A percentile compares a stretch with the other conserved stretches of the same genome.
Conservation (phyloP, 1,140 invertebrate species). For the Agrilus planipennis region DNA sequence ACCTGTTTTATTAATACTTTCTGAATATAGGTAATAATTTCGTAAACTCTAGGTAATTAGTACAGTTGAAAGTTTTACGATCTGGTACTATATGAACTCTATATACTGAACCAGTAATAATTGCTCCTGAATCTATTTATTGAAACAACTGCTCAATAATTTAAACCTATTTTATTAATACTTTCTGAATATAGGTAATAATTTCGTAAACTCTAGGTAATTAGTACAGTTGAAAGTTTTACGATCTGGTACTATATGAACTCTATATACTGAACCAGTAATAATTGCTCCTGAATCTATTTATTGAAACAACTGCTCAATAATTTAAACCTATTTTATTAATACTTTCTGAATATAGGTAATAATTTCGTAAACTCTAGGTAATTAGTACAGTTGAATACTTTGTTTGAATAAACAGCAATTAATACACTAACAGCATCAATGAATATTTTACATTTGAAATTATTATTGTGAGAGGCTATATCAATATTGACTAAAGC, state of each 20-base stretch:
- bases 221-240: no score
- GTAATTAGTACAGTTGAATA: neutral
- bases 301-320: neutral
- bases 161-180: neutral
- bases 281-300: neutral
- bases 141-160: neutral
- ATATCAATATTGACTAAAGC: no score
- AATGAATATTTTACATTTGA: no score
- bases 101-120: no score
- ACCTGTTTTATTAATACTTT: neutral
- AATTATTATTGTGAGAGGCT: no score
- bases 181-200: neutral
- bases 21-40: neutral
- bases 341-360: neutral
- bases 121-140: neutral
- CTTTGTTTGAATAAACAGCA: no score
- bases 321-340: neutral
- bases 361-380: slow-evolving; percentile 2
- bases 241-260: no score
- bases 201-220: slow-evolving; percentile 1
- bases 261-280: no score
- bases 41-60: neutral
- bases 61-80: no score
- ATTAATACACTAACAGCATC: no score
- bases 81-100: no score